Base-by-base conservation (phyloP, 2,888 invertebrate genomes). In the Nomada flava region DNA sequence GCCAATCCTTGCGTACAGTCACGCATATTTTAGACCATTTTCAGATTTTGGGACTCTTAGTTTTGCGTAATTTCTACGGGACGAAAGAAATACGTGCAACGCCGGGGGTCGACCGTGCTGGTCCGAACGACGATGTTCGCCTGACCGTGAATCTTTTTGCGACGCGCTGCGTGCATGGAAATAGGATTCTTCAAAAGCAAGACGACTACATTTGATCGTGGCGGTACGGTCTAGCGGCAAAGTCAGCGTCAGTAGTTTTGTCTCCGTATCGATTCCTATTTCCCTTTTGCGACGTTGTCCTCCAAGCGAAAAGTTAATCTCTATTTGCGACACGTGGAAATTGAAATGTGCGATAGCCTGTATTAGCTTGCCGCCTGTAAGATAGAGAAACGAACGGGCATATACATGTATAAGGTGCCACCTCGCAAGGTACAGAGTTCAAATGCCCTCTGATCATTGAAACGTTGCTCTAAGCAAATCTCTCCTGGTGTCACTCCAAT, bases 81-180 rank as follows among this genome's bases (percentile, higher is more conserved):
- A 15, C 15, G 2, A 26, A 26, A 26, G 26, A 26, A 2, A 26
- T 26, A 26, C 26, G 26, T 26, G 26, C 26, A 26, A 26, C 26
- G 26, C 26, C 26, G 26, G 2, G 26, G 2, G 2, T 26, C 2
- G 26, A 26, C 26, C 26, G 15, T 20, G n/a, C 52, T 26, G 0
- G n/a, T 26, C 7, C 29, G 7, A 53, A 44, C 15, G 5, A 59
- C 23, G 73, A 65, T 59, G 67, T 74, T 74, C 29, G 57, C 50
- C 50, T 47, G 73, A 67, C 73, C 67, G 73, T 59, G 65, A 67
- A 59, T 59, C 36, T 36, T 36, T 13, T 50, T 67, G n/a, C 13
- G 42, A 36, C 3, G 5, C 50, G 47, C 47, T 44, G 59, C 59
- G n/a, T 65, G 9, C 23, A 36, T n/a, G 55, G 44, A 23, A 9